A percentile compares a stretch with the other conserved stretches of the same genome.
These are phyloP conservation scores for Pseudomyrmex flavicornis DNA, from an alignment of 1,140 invertebrate genomes.

Conservation along the genomic window DNA sequence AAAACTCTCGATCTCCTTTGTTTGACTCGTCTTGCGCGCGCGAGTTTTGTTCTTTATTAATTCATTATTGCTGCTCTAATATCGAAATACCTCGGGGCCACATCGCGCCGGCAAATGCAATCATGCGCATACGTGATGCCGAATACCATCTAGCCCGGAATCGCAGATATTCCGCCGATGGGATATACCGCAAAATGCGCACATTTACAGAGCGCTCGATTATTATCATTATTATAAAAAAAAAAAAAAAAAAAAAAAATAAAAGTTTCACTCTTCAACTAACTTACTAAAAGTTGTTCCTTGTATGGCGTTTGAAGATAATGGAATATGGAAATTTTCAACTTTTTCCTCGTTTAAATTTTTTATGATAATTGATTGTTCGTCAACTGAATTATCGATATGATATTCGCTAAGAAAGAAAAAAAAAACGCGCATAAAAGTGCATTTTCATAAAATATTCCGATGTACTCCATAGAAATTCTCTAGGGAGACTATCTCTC, in stretches of 20 bases:
- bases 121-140: slow-evolving; percentile 63
- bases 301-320: too few relatives aligned
- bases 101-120: slow-evolving; percentile 58
- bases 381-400: background rate
- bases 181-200: slow-evolving; percentile 60
- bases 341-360: too few relatives aligned
- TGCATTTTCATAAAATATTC: slow-evolving; percentile 27
- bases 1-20: background rate
- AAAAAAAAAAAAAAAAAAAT: too few relatives aligned
- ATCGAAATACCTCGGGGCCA: slow-evolving; percentile 51
- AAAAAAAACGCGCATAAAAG: background rate
- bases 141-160: slow-evolving; percentile 65
- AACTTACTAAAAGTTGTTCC: too few relatives aligned
- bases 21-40: background rate
- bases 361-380: background rate
- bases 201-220: background rate
- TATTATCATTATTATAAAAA: too few relatives aligned
- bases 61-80: slow-evolving; percentile 56
- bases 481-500: background rate
- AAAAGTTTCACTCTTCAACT: too few relatives aligned
- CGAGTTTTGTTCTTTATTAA: slow-evolving; percentile 20
- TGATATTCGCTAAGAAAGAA: too few relatives aligned
- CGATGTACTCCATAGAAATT: slow-evolving; percentile 24
- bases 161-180: slow-evolving; percentile 62
- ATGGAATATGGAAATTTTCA: too few relatives aligned